Evolutionary conservation across 1,140 invertebrate species (phyloP).

Genomic region (Archivesica marissinica): DNA sequence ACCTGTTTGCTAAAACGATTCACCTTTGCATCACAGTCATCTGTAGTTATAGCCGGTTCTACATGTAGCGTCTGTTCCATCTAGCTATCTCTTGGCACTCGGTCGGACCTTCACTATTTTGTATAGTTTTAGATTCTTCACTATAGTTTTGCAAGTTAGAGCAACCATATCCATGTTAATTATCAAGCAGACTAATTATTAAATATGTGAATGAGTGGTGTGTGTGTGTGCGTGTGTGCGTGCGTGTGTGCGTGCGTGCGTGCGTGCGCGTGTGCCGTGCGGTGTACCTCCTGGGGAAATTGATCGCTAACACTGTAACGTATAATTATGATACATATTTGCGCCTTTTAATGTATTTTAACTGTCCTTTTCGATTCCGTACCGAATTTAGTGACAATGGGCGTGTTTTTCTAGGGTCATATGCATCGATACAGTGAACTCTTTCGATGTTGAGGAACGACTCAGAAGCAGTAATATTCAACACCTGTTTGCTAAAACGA

Average conservation of each 20-base stretch:
- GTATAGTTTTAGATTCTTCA: too few relatives aligned
- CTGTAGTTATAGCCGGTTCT: too few relatives aligned
- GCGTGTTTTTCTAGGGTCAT: neutral
- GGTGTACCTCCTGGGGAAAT: neutral
- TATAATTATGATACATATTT: neutral
- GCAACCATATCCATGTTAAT: too few relatives aligned
- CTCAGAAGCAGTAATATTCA: neutral
- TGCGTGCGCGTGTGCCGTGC: too few relatives aligned
- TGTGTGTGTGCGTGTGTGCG: too few relatives aligned
- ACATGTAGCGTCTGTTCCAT: too few relatives aligned
- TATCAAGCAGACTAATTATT: too few relatives aligned
- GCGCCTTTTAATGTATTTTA: neutral
- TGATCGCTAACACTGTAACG: neutral
- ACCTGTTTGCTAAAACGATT: neutral
- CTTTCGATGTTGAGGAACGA: neutral
- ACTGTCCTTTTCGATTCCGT: neutral
- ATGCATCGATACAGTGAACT: neutral
- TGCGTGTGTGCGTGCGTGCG: too few relatives aligned
- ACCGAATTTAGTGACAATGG: neutral
- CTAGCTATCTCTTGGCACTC: too few relatives aligned
- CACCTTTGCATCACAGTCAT: neutral
- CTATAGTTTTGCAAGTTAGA: too few relatives aligned
- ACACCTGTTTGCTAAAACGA: neutral
- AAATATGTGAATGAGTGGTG: too few relatives aligned
- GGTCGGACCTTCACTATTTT: too few relatives aligned